phyloP scores from a whole-genome alignment of 2,113 vertebrate genomes.

The Semicossyphus pulcher region DNA sequence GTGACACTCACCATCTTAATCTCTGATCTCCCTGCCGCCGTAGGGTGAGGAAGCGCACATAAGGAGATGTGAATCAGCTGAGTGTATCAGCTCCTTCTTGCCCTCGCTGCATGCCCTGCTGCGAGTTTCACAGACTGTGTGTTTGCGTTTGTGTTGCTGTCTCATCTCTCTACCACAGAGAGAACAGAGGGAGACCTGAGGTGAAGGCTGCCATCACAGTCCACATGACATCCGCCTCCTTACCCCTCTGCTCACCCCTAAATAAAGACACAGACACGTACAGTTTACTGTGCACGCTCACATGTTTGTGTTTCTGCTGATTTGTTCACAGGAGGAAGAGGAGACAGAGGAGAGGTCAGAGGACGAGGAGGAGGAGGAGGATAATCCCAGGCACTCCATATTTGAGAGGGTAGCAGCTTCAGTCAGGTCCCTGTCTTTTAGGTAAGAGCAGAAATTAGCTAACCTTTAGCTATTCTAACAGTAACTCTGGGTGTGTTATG shows the following conservation, averaged over 20 bases:
- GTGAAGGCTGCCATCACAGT: conserved; percentile 29
- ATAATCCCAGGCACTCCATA: conserved; percentile 70
- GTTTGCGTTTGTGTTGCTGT: conserved; percentile 9
- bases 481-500: background rate
- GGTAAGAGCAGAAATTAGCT: conserved; percentile 63
- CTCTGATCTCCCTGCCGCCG: conserved; percentile 32
- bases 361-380: conserved; percentile 60
- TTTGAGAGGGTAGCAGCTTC: conserved; percentile 79
- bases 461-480: background rate
- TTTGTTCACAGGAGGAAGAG: conserved; percentile 25
- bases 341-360: conserved; percentile 48
- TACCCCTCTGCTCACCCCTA: background rate
- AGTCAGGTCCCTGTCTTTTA: conserved; percentile 81
- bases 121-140: conserved; percentile 16
- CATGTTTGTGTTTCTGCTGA: background rate
- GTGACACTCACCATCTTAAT: conserved; percentile 55
- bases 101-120: conserved; percentile 18
- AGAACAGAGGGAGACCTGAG: conserved; percentile 18
- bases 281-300: background rate
- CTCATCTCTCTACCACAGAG: conserved; percentile 34
- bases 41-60: conserved; percentile 29
- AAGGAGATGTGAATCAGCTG: conserved; percentile 44
- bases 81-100: conserved; percentile 22
- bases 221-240: conserved; percentile 35
- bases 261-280: conserved; percentile 24